A percentile compares a stretch with the other conserved stretches of the same genome.
Evolutionary conservation across 37 sponge, comb jelly and placozoan species (phyloP).

Genomic region (Chondrilla cf. caribensis): DNA sequence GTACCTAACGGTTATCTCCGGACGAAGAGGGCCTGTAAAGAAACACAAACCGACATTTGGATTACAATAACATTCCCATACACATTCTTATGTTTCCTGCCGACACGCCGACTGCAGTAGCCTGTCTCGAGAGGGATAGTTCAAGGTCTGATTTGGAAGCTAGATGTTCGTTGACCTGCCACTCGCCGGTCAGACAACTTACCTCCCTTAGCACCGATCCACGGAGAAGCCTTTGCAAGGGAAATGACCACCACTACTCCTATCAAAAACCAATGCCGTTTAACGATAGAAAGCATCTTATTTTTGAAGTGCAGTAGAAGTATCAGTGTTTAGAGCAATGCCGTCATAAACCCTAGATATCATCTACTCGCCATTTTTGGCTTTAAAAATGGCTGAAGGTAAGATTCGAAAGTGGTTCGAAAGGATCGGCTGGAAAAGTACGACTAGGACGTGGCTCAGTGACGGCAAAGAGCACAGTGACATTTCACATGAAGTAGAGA

Average conservation of each 20-base stretch:
- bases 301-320: no score
- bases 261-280: slow-evolving; percentile 88
- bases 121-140: no score
- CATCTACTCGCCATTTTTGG: no score
- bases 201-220: slow-evolving; percentile 90
- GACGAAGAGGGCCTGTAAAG: slow-evolving; percentile 75
- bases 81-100: no score
- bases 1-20: slow-evolving; percentile 88
- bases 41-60: no score
- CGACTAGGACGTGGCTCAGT: background rate
- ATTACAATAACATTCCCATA: no score
- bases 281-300: slow-evolving; percentile 23
- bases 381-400: slow-evolving; percentile 7
- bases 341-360: no score
- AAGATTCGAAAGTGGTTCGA: no score
- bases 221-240: slow-evolving; percentile 75
- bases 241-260: slow-evolving; percentile 79
- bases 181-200: background rate
- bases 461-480: background rate
- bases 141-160: no score
- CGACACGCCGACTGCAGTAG: no score
- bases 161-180: no score
- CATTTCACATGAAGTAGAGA: background rate
- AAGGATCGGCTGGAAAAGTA: background rate
- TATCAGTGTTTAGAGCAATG: no score